Evolutionary conservation across 1,140 invertebrate genomes (phyloP), one percentile per base, ranked within the genome.

Genomic region (Centruroides vittatus): DNA sequence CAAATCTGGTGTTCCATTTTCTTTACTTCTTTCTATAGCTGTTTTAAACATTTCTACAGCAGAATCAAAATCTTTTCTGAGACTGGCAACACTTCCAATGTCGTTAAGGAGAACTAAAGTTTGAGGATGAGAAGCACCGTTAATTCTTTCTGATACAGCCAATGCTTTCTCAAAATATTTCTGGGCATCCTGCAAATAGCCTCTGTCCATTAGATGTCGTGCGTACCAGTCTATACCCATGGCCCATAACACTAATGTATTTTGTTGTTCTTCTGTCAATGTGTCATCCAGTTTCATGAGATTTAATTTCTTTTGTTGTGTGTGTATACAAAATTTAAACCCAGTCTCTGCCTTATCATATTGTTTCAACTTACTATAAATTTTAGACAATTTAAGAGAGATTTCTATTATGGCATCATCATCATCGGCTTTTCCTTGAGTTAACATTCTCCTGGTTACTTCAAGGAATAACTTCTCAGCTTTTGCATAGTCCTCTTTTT

Each of bases 191-290:
- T 78, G 70, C 65, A 78, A 78, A 7, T 71, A 49, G 1, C 61
- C 61, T 12, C 49, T 35, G 10, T 50, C 34, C 57, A 89, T 70
- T 59, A 88, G 78, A 71, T 87, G 81, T 67, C 84, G 79, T 1
- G 83, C 88, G 77, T 91, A 93, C 82, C 85, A 89, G 71, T 91
- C 86, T 65, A 85, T 76, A 54, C 80, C 79, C 73, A 90, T 80
- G 12, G 83, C 84, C 69, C 82, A 80, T 5, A 90, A 74, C 55
- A 80, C 74, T 51, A 78, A 69, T 49, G 79, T 78, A 69, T 85
- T 79, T 59, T 78, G 70, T 47, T 69, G 66, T 8, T 59, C 60
- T 34, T 62, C 13, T 34, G 23, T 10, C 7, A 49, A 11, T 3
- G 52, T 10, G 13, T 62, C 47, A 12, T 53, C 35, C 3, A 58